Conservation (phyloP, 2,113 vertebrate genomes). For the Hiodon tergisus region DNA sequence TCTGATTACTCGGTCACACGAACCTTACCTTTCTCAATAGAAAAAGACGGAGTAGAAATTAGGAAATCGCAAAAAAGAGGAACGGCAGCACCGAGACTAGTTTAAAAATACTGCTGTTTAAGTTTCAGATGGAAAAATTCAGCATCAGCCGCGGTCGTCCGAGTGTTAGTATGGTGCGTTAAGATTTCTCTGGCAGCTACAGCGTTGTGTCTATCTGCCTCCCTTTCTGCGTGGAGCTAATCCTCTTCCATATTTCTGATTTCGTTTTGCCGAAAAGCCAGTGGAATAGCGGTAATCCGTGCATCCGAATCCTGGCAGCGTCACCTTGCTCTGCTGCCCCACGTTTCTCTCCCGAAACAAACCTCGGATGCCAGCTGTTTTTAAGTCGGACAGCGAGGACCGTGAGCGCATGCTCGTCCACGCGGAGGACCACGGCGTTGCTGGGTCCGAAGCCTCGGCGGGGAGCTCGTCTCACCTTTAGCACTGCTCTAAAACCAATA, state of each 20-base stretch:
- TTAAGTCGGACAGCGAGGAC: not conserved
- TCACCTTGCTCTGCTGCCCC: constrained; percentile 15
- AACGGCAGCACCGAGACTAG: not conserved
- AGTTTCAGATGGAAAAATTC: constrained; percentile 1
- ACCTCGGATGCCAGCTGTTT: constrained; percentile 7
- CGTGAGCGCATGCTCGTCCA: constrained; percentile 7
- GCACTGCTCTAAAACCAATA: not conserved
- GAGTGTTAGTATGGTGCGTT: not conserved
- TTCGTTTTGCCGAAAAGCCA: constrained; percentile 23
- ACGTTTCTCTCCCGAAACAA: constrained; percentile 8
- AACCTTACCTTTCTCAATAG: too few relatives aligned
- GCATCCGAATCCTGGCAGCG: constrained; percentile 27
- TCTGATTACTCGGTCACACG: too few relatives aligned
- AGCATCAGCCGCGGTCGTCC: not conserved
- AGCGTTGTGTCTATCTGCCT: constrained; percentile 7
- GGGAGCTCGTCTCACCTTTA: not conserved
- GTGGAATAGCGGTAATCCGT: constrained; percentile 26
- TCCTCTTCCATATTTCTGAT: constrained; percentile 29
- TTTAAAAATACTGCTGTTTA: not conserved
- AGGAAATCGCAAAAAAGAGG: not conserved
- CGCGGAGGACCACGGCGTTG: not conserved
- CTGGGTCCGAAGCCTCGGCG: not conserved
- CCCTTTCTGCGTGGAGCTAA: constrained; percentile 25
- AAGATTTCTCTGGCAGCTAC: constrained; percentile 10
- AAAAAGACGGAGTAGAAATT: not conserved